Base-by-base conservation (phyloP, 2,113 vertebrate species). In the Rhizomys pruinosus region DNA sequence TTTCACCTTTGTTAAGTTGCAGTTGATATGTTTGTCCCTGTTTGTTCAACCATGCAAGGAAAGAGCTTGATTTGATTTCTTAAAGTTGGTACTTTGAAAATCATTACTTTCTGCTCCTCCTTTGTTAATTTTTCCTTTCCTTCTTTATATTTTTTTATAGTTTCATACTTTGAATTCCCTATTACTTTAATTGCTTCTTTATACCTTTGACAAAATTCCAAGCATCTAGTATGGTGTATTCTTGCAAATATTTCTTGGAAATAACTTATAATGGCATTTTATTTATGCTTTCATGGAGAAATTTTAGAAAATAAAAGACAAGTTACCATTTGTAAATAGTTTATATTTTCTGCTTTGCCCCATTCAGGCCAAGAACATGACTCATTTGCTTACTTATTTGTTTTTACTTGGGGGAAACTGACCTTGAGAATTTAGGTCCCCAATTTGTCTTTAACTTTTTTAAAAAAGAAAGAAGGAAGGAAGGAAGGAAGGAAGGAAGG, bases 131-230 rank as follows among this genome's bases (percentile, higher is more conserved):
- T 52, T 13, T 80, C 29, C 32, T 27, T 61, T 84, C 17, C 63
- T 76, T 76, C 93, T 7, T 80, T 47, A 34, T 15, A 73, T 88
- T 93, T 79, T 16, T 92, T 89, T 74, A 44, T 32, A 78, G 7
- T 7, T 72, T 74, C 55, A 52, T 37, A 20, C 69, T 91, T 90
- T 52, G 64, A 94, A 69, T 76, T 78, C n/a, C 57, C 47, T 91
- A 39, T 63, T 85, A 66, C 34, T 90, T 90, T 74, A 39, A 79
- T 89, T 63, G 15, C 61, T 15, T 89, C 42, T 44, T 57, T 89
- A 37, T 37, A 86, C 32, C 39, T 72, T 82, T 47, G n/a, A 61
- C 5, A 55, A 91, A 82, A 89, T 91, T 82, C 47, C 32, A 52
- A 91, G 82, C 19, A 71, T 86, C 87, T 71, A 72, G 6, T 85